Evolutionary conservation across 2,888 invertebrate genomes (phyloP).

Genomic region (Cheilosia variabilis): DNA sequence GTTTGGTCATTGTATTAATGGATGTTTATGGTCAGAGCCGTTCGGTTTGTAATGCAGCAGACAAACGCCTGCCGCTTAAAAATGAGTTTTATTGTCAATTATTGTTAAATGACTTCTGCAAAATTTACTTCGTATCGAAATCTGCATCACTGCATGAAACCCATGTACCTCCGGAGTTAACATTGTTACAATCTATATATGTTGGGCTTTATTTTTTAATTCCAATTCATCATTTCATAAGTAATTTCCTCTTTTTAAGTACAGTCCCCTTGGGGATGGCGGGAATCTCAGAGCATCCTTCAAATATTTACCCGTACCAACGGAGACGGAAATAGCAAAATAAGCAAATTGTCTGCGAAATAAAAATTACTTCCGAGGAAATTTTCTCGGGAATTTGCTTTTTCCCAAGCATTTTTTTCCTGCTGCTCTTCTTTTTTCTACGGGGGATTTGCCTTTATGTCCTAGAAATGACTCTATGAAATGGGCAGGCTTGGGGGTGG

Average conservation of each 20-base stretch:
- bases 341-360: slow-evolving; percentile 84
- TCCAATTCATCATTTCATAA: slow-evolving; percentile 71
- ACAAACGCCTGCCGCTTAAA: slow-evolving; percentile 55
- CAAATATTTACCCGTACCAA: slow-evolving; percentile 51
- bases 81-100: slow-evolving; percentile 73
- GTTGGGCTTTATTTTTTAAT: slow-evolving; percentile 67
- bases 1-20: slow-evolving; percentile 77
- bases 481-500: slow-evolving; percentile 42
- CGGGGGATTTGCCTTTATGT: slow-evolving; percentile 31
- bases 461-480: slow-evolving; percentile 30
- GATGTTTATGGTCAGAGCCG: slow-evolving; percentile 72
- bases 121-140: slow-evolving; percentile 76
- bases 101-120: slow-evolving; percentile 78
- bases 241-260: slow-evolving; percentile 71
- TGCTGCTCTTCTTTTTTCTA: neutral
- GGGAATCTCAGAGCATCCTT: slow-evolving; percentile 47
- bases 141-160: slow-evolving; percentile 41
- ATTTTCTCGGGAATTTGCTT: slow-evolving; percentile 65
- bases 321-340: slow-evolving; percentile 83
- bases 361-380: slow-evolving; percentile 83
- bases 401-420: slow-evolving; percentile 52
- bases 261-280: slow-evolving; percentile 27
- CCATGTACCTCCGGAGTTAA: neutral
- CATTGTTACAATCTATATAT: slow-evolving; percentile 17
- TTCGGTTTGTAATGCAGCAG: slow-evolving; percentile 56